Percentiles rank a stretch among this genome's conserved stretches.
Evolutionary conservation across 2,888 invertebrate species (phyloP).

Genomic region (Caenorhabditis wallacei): DNA sequence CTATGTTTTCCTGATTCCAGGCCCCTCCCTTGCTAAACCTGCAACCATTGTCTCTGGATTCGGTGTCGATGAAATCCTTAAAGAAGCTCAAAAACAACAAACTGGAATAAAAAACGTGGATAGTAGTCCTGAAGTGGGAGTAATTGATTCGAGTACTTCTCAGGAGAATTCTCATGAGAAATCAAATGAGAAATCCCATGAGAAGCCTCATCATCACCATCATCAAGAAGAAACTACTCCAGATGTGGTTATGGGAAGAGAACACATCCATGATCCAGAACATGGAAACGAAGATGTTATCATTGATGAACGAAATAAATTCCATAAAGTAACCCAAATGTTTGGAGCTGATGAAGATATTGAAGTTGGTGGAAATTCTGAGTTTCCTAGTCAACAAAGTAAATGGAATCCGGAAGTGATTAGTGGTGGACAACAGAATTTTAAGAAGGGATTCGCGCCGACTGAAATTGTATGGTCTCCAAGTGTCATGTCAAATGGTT

Average conservation of each 20-base stretch:
- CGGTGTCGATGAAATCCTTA: constrained; percentile 1
- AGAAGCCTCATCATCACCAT: no score
- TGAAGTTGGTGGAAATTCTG: constrained; percentile 15
- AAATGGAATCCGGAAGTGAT: neutral
- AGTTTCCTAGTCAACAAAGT: neutral
- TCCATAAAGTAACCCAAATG: neutral
- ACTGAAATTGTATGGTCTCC: constrained; percentile 48
- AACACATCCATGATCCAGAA: constrained; percentile 30
- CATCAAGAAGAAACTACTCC: neutral
- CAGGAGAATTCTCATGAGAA: neutral
- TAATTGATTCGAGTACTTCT: constrained; percentile 13
- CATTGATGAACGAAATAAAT: neutral
- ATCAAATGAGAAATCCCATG: neutral
- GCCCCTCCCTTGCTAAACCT: neutral
- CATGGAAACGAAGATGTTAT: constrained; percentile 22
- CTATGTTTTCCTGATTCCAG: neutral
- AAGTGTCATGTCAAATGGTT: constrained; percentile 25
- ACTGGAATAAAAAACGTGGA: constrained; percentile 1
- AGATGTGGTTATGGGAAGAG: neutral
- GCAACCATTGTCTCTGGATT: constrained; percentile 24
- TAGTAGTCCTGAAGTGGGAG: constrained; percentile 19
- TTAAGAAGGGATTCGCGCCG: constrained; percentile 31
- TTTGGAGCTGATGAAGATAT: constrained; percentile 5
- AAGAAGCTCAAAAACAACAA: constrained; percentile 14
- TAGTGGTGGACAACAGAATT: neutral